Evolutionary conservation across 2,113 vertebrate species (phyloP).

Genomic region (Pseudopodoces humilis): DNA sequence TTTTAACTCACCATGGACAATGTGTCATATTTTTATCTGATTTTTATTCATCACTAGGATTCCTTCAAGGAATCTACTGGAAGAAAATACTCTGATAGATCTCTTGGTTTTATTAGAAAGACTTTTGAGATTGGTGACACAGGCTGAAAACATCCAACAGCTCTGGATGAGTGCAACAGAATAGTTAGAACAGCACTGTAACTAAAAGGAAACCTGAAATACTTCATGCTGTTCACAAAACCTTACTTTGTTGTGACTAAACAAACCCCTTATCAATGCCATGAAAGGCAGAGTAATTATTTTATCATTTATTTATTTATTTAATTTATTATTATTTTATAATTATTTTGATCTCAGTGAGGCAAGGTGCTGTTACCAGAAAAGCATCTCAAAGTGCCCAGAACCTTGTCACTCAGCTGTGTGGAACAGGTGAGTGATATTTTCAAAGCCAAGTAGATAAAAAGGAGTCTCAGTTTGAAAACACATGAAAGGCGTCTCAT

Average conservation of each 20-base stretch:
- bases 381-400: background rate
- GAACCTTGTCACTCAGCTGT: background rate
- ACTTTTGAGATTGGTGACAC: background rate
- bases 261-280: accelerated
- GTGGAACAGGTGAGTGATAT: background rate
- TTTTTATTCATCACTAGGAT: background rate
- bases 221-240: background rate
- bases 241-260: background rate
- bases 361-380: background rate
- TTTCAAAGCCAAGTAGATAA: background rate
- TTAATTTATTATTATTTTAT: background rate
- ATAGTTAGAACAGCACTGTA: accelerated
- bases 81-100: background rate
- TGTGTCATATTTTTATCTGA: background rate
- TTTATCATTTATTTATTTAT: background rate
- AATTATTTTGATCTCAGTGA: background rate
- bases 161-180: background rate
- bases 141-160: background rate
- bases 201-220: background rate
- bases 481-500: background rate
- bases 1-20: background rate
- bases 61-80: background rate
- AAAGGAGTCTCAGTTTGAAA: background rate
- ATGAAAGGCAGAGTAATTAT: background rate
- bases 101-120: background rate